Percentiles rank a stretch among this genome's conserved stretches.
Conservation (phyloP, 2,888 invertebrate species). For the Holacanthella duospinosa region DNA sequence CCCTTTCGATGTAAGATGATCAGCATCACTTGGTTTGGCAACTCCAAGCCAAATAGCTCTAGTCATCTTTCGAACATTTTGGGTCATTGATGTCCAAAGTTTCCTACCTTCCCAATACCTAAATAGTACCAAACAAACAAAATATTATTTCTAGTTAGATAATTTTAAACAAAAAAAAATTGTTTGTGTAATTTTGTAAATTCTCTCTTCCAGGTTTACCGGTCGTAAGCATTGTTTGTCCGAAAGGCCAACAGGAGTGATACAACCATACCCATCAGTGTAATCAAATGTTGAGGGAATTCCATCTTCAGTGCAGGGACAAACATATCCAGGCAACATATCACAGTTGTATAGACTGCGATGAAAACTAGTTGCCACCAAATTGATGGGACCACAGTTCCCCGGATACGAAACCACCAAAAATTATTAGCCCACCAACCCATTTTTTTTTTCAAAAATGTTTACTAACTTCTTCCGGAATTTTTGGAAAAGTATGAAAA, state of each 20-base stretch:
- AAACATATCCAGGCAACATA: slow-evolving; percentile 1
- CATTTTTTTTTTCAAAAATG: not conserved
- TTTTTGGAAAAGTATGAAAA: not conserved
- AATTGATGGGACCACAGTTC: not conserved
- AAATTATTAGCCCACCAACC: not conserved
- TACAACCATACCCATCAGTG: slow-evolving; percentile 8
- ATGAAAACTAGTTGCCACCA: slow-evolving; percentile 8
- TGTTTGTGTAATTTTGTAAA: too few species aligned
- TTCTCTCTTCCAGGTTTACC: slow-evolving; percentile 1
- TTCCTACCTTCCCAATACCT: slow-evolving; percentile 9
- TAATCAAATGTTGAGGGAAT: slow-evolving; percentile 2
- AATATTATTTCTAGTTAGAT: not conserved
- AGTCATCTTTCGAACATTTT: not conserved
- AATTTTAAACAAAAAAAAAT: too few species aligned
- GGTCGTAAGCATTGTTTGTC: slow-evolving; percentile 11
- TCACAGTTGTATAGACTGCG: not conserved
- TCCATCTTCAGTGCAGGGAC: not conserved
- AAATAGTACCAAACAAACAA: not conserved
- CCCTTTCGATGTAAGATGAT: not conserved
- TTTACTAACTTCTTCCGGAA: too few species aligned
- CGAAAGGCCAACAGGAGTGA: slow-evolving; percentile 12
- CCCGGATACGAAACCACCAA: not conserved
- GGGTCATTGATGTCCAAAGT: not conserved
- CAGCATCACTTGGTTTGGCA: not conserved
- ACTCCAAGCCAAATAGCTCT: slow-evolving; percentile 3